A percentile compares a stretch with the other conserved stretches of the same genome.
These are phyloP conservation scores for Caenorhabditis brenneri DNA, from an alignment of 1,140 invertebrate genomes.

Conservation along the genomic window DNA sequence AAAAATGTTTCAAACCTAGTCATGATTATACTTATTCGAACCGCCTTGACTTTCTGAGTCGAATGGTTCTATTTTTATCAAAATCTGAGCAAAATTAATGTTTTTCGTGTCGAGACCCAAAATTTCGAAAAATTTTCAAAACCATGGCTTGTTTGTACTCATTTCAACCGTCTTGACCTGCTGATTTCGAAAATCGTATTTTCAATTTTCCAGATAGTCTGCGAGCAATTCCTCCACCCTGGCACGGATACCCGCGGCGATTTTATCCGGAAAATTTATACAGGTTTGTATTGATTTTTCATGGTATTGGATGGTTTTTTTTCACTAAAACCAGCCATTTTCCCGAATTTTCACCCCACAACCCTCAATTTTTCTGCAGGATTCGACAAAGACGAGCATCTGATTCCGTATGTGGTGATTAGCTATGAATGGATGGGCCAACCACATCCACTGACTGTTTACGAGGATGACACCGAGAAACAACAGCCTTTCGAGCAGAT, in stretches of 20 bases:
- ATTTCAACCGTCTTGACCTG: too few species aligned
- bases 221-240: slow-evolving; percentile 39
- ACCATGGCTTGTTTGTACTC: too few species aligned
- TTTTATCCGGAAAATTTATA: slow-evolving; percentile 38
- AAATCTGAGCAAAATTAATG: too few species aligned
- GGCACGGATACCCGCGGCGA: slow-evolving; percentile 33
- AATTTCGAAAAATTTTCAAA: too few species aligned
- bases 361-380: not conserved
- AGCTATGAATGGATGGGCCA: slow-evolving; percentile 44
- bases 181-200: too few species aligned
- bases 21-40: too few species aligned
- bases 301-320: not conserved
- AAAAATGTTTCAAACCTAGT: too few species aligned
- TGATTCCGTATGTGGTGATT: slow-evolving; percentile 12
- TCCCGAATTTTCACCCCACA: not conserved
- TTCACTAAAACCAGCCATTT: not conserved
- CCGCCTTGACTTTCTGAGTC: too few species aligned
- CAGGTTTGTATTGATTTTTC: not conserved
- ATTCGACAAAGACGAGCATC: slow-evolving; percentile 8
- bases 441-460: slow-evolving; percentile 32
- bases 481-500: not conserved
- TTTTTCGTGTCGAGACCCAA: too few species aligned
- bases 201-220: slow-evolving; percentile 17
- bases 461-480: not conserved
- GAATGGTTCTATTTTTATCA: too few species aligned